Evolutionary conservation across 2,797 vertebrate genomes (phyloP), one percentile per base, ranked within the genome.

Genomic region (Chelon auratus): DNA sequence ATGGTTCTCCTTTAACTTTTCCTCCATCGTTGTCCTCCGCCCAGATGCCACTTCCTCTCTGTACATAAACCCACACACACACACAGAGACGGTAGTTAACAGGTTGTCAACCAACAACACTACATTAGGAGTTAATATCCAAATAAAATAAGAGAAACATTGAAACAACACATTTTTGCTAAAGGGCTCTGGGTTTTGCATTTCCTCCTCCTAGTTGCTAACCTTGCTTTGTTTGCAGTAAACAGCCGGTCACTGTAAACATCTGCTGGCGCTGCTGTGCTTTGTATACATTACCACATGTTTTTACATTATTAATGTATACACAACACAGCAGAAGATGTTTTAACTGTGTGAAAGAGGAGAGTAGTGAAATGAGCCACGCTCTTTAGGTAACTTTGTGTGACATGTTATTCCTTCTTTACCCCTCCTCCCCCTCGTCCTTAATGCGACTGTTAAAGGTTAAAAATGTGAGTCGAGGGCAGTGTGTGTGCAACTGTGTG

Each of bases 1-100:
- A 99, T 17, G 98, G 96, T 67, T 99, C 98, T 68, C 91, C 95
- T 94, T 93, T 95, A 73, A 93, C 93, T 90, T 95, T 93, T 70
- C 93, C 92, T 48, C 95, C 94, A 0, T 99, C 98, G 0, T 84
- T 90, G 26, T 99, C 97, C 3, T 99, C 97, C 0, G 91, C 92
- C 97, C 97, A 98, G 82, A 90, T 84, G 68, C 91, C 87, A 17
- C 75, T 93, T 74, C 96, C 96, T 11, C 96, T 90, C 92, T 93
- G 79, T 24, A 37, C 62, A 69, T 0, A 59, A 12, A 80, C 22
- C 18, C n/a, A 71, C 6, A 63, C 8, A 67, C 9, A 68, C 1
- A 68, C 24, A 22, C 5, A 75, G 11, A 65, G 45, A 65, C 7
- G 47, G 52, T 3, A 40, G 26, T 30, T 10, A 73, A 40, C 20